Evolutionary conservation across 2,888 invertebrate species (phyloP).

Genomic region (Calameuta pallipes): DNA sequence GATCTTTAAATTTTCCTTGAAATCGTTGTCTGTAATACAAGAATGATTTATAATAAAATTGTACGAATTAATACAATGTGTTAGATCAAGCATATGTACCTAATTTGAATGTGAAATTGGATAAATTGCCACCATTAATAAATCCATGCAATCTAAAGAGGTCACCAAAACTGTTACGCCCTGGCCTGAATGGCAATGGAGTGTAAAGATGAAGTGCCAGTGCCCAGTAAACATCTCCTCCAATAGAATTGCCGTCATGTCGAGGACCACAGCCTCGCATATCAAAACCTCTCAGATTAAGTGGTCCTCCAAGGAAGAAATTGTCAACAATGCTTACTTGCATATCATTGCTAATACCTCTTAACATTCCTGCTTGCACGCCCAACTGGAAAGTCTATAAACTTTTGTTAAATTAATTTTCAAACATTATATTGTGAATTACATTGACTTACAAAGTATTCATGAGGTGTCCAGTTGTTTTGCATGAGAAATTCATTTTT

Average conservation of each 20-base stretch:
- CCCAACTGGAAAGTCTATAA: conserved; percentile 78
- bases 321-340: conserved; percentile 76
- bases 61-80: background rate
- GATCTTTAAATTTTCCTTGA: conserved; percentile 61
- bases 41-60: background rate
- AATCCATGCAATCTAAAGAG: conserved; percentile 91
- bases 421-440: background rate
- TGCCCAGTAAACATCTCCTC: conserved; percentile 87
- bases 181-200: conserved; percentile 88
- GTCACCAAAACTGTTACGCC: conserved; percentile 82
- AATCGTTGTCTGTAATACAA: conserved; percentile 63
- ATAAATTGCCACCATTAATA: conserved; percentile 87
- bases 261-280: conserved; percentile 90
- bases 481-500: conserved; percentile 84
- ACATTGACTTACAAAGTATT: conserved; percentile 69
- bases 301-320: conserved; percentile 91
- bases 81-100: conserved; percentile 57
- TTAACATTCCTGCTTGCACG: conserved; percentile 77
- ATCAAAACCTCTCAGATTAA: conserved; percentile 88
- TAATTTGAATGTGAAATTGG: conserved; percentile 67
- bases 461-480: conserved; percentile 74
- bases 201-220: conserved; percentile 88
- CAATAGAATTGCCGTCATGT: conserved; percentile 79
- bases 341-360: conserved; percentile 72
- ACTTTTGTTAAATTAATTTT: conserved; percentile 5